Evolutionary conservation across 92 coral and sea anemone species (phyloP).

Genomic region (Siderastrea radians): DNA sequence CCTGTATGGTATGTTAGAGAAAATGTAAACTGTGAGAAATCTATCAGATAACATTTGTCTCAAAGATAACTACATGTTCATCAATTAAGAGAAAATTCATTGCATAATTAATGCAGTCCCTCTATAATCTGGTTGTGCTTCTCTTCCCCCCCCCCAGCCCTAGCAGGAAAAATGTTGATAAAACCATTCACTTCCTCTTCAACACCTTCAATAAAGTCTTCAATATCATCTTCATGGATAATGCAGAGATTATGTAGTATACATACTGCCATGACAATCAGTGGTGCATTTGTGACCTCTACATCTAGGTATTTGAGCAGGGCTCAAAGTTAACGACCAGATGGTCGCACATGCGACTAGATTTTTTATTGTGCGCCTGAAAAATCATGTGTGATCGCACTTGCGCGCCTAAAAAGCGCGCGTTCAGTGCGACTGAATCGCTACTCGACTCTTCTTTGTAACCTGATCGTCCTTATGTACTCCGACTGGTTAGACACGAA

Average conservation of each 20-base stretch:
- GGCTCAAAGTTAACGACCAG: too few relatives aligned
- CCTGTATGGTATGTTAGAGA: not conserved
- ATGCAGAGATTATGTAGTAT: conserved; percentile 59
- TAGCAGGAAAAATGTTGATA: conserved; percentile 49
- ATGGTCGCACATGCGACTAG: too few relatives aligned
- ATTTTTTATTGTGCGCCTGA: too few relatives aligned
- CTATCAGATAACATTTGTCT: conserved; percentile 1
- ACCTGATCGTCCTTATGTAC: too few relatives aligned
- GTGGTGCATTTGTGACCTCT: conserved; percentile 50
- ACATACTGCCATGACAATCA: conserved; percentile 53
- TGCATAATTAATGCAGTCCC: conserved; percentile 32
- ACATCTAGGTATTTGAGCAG: conserved; percentile 34
- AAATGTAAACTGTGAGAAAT: not conserved
- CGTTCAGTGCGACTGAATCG: too few relatives aligned
- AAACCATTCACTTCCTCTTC: conserved; percentile 60
- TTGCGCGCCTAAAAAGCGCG: too few relatives aligned
- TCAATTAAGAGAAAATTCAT: conserved; percentile 29
- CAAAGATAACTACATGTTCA: conserved; percentile 20
- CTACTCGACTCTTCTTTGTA: too few relatives aligned
- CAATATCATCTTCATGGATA: conserved; percentile 54
- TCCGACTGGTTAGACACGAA: too few relatives aligned
- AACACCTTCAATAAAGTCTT: conserved; percentile 48
- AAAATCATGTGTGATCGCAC: too few relatives aligned
- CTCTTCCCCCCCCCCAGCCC: conserved; percentile 35
- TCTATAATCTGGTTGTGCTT: conserved; percentile 53